phyloP scores from a whole-genome alignment of 2,888 invertebrate species.

The Drosophila hawaiiensis region DNA sequence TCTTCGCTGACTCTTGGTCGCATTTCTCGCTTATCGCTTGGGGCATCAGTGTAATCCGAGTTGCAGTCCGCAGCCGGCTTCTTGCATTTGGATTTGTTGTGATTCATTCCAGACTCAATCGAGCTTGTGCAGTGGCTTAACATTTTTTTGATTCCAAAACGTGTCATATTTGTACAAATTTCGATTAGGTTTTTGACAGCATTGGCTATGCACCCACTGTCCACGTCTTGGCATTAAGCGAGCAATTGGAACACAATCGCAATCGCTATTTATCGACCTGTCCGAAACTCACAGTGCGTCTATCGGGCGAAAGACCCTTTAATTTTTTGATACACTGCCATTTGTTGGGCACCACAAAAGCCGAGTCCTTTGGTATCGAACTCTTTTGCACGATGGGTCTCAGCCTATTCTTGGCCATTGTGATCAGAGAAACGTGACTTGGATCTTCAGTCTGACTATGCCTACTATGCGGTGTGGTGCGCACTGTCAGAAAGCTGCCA shows the following conservation, averaged over 20 bases:
- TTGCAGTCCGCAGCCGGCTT: background rate
- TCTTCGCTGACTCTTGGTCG: background rate
- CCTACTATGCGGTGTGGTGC: background rate
- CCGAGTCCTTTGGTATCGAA: background rate
- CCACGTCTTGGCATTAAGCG: background rate
- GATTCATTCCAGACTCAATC: slow-evolving; percentile 7
- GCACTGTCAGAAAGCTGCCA: slow-evolving; percentile 47
- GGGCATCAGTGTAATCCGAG: background rate
- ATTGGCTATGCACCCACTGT: slow-evolving; percentile 15
- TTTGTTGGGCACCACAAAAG: slow-evolving; percentile 31
- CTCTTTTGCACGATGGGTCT: background rate
- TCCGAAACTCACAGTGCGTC: background rate
- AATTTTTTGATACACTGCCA: slow-evolving; percentile 5
- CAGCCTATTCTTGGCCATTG: background rate
- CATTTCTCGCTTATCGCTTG: background rate
- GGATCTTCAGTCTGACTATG: fast-evolving
- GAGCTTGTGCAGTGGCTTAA: slow-evolving; percentile 51
- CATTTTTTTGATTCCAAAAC: slow-evolving; percentile 50
- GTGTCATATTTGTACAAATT: slow-evolving; percentile 41
- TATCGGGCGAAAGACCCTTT: background rate
- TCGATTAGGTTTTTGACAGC: slow-evolving; percentile 12
- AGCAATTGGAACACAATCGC: slow-evolving; percentile 12
- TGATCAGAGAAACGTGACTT: background rate
- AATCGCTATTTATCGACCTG: background rate
- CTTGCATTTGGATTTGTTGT: background rate